Percentiles rank a stretch among this genome's conserved stretches.
Evolutionary conservation across 2,113 vertebrate species (phyloP).

Genomic region (Psilopsiagon aurifrons): DNA sequence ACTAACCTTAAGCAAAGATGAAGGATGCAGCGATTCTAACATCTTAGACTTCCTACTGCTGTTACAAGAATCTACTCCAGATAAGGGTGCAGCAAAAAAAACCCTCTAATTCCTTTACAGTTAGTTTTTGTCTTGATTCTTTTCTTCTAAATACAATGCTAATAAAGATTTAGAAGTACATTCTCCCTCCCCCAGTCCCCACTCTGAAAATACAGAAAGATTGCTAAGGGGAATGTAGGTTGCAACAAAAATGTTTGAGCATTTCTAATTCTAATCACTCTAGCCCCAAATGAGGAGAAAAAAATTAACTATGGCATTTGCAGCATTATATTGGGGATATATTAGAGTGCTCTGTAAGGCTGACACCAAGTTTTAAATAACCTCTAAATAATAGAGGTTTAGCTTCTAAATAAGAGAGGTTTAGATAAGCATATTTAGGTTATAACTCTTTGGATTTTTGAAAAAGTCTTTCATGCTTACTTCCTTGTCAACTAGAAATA

Average conservation of each 20-base stretch:
- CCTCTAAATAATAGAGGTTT: not conserved
- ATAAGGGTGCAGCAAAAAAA: not conserved
- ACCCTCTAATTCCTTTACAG: not conserved
- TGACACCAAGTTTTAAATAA: not conserved
- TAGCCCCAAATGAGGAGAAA: not conserved
- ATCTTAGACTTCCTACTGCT: not conserved
- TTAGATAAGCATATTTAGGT: not conserved
- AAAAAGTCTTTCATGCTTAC: not conserved
- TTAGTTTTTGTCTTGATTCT: not conserved
- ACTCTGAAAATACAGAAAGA: not conserved
- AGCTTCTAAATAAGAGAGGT: not conserved
- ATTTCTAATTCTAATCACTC: not conserved
- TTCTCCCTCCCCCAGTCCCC: fast-evolving
- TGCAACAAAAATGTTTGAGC: not conserved
- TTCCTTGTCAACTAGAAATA: not conserved
- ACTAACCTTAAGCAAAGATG: constrained; percentile 20
- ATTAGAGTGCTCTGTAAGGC: not conserved
- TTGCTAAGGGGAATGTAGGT: not conserved
- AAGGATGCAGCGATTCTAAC: not conserved
- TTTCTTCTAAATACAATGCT: not conserved
- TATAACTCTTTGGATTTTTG: not conserved
- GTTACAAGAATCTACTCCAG: not conserved
- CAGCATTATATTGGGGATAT: not conserved
- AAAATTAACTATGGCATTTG: not conserved
- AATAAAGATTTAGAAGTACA: not conserved